phyloP scores from a whole-genome alignment of 2,113 vertebrate species.

The Megaceryle torquata region DNA sequence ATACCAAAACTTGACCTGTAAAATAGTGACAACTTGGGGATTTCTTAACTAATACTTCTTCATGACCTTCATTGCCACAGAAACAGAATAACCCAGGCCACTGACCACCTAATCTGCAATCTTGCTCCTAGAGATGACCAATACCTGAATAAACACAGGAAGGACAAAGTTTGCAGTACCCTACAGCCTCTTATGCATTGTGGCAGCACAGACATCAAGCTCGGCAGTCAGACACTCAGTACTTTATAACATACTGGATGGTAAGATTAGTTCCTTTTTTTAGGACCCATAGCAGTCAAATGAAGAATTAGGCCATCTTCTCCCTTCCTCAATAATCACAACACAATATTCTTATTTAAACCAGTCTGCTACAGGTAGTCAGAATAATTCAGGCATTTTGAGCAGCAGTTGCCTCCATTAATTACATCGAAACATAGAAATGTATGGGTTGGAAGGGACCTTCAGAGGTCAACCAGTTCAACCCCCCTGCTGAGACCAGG shows the following conservation, averaged over 20 bases:
- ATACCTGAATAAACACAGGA: not conserved
- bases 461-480: too few species aligned
- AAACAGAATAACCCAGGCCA: not conserved
- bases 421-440: not conserved
- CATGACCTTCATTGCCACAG: not conserved
- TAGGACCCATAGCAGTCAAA: not conserved
- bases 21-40: not conserved
- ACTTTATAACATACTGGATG: not conserved
- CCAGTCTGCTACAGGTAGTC: not conserved
- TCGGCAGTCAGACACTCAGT: not conserved
- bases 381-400: not conserved
- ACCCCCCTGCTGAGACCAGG: too few species aligned
- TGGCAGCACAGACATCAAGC: not conserved
- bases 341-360: not conserved
- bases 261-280: not conserved
- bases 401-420: not conserved
- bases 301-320: not conserved
- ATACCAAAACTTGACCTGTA: not conserved
- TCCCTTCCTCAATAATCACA: not conserved
- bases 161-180: not conserved
- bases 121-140: not conserved
- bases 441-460: too few species aligned
- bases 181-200: not conserved
- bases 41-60: not conserved
- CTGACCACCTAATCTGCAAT: not conserved